Evolutionary conservation across 2,113 vertebrate species (phyloP).

Genomic region (Rhadina sibilatrix): DNA sequence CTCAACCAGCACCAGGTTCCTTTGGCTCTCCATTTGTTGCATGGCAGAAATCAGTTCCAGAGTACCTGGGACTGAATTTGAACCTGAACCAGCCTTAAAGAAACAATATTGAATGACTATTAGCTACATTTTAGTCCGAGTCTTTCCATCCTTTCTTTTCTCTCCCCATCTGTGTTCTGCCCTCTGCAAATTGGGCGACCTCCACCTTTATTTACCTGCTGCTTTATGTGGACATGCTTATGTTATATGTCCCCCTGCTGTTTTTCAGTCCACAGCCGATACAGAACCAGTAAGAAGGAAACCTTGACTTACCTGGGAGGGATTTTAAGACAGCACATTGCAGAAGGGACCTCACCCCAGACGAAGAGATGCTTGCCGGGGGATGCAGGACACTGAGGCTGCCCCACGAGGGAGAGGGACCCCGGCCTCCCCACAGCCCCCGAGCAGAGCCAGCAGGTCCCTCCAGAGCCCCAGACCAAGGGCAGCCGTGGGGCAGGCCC

Average conservation of each 20-base stretch:
- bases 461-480: not conserved
- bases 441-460: not conserved
- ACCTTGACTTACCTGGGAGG: not conserved
- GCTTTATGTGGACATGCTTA: too few relatives aligned
- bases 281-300: not conserved
- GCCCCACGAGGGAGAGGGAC: not conserved
- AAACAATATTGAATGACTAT: not conserved
- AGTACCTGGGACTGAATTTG: not conserved
- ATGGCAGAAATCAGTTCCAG: not conserved
- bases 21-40: not conserved
- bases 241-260: too few relatives aligned
- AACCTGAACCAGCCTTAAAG: not conserved
- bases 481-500: not conserved
- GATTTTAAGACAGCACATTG: not conserved
- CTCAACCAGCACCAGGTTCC: not conserved
- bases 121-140: not conserved
- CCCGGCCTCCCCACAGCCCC: accelerated
- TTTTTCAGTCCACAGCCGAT: not conserved
- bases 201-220: not conserved
- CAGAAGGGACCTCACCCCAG: accelerated
- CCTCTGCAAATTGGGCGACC: not conserved
- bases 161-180: not conserved
- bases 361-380: not conserved
- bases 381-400: not conserved
- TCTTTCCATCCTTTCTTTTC: not conserved